phyloP scores from a whole-genome alignment of 2,797 vertebrate genomes.

The Chaetodon trifasciatus region DNA sequence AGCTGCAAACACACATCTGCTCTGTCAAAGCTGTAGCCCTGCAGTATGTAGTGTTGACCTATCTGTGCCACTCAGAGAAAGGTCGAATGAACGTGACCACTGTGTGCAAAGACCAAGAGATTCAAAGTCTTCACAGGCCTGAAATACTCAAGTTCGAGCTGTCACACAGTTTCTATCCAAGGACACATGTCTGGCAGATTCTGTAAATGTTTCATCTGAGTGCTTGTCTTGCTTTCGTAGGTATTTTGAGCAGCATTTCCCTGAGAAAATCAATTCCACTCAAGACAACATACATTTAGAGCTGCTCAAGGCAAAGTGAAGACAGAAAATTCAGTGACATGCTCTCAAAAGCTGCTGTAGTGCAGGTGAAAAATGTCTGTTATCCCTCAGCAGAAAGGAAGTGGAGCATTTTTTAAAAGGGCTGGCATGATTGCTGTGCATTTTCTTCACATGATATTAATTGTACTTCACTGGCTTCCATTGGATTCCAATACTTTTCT shows the following conservation, averaged over 20 bases:
- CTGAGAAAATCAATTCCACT: slow-evolving; percentile 42
- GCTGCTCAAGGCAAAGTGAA: slow-evolving; percentile 10
- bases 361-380: background rate
- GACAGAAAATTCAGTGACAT: slow-evolving; percentile 16
- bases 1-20: slow-evolving; percentile 33
- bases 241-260: slow-evolving; percentile 40
- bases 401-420: background rate
- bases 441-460: slow-evolving; percentile 4
- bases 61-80: slow-evolving; percentile 17
- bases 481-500: background rate
- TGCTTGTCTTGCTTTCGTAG: slow-evolving; percentile 13
- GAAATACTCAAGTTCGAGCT: slow-evolving; percentile 25
- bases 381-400: background rate
- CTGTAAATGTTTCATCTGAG: slow-evolving; percentile 32
- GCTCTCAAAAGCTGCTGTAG: background rate
- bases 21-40: slow-evolving; percentile 15
- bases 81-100: slow-evolving; percentile 4
- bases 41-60: background rate
- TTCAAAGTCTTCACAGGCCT: background rate
- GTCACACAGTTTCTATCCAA: slow-evolving; percentile 33
- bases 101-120: slow-evolving; percentile 19
- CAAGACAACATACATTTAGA: slow-evolving; percentile 36
- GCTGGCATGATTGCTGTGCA: background rate
- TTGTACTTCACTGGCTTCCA: background rate
- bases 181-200: slow-evolving; percentile 33